These are phyloP conservation scores for Crossaster papposus DNA, from an alignment of 53 echinoderm and acorn worm genomes.

Conservation along the genomic window DNA sequence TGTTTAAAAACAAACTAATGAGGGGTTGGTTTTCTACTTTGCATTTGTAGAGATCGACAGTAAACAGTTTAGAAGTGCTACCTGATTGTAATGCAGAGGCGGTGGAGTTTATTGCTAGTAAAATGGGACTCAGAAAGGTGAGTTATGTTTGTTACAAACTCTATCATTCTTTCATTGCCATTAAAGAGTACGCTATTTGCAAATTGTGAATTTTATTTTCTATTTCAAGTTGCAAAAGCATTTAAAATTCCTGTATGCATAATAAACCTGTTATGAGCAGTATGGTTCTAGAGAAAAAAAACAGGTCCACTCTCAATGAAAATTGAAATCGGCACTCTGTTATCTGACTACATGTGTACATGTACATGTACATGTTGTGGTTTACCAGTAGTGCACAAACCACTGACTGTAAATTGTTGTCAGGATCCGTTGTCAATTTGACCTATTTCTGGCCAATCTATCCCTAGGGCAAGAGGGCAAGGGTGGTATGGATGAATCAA, in stretches of 20 bases:
- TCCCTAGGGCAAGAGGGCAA: background rate
- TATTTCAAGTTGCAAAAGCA: too few relatives aligned
- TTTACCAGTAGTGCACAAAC: background rate
- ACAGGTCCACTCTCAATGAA: too few relatives aligned
- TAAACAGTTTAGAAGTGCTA: conserved; percentile 83
- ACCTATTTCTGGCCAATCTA: background rate
- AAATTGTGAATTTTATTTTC: too few relatives aligned
- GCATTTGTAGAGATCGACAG: conserved; percentile 69
- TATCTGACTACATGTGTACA: too few relatives aligned
- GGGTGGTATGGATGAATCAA: background rate
- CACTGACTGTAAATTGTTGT: background rate
- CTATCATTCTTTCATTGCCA: background rate
- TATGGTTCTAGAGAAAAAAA: too few relatives aligned
- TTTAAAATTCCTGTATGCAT: too few relatives aligned
- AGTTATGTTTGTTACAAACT: background rate
- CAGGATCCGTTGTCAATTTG: background rate
- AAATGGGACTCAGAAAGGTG: conserved; percentile 71
- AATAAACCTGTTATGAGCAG: too few relatives aligned
- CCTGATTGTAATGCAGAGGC: conserved; percentile 73
- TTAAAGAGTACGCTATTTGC: too few relatives aligned
- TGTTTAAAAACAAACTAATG: too few relatives aligned
- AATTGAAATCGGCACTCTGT: too few relatives aligned
- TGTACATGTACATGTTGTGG: too few relatives aligned
- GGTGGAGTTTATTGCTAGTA: conserved; percentile 84
- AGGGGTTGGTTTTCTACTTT: background rate